phyloP scores from a whole-genome alignment of 2,113 vertebrate genomes.

The Channa argus region DNA sequence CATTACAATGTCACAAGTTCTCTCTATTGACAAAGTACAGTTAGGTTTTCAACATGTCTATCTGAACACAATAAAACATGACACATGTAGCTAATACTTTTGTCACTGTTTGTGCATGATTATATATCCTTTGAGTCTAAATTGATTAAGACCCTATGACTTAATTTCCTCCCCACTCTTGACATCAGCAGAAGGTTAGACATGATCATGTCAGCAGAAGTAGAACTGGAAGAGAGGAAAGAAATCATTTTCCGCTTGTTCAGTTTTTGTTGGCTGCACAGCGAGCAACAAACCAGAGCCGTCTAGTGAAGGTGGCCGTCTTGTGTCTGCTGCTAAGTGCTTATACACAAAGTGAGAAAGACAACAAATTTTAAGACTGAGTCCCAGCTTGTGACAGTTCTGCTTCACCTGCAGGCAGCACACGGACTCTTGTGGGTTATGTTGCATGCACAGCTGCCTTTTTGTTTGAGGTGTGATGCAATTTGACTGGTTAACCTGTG shows the following conservation, averaged over 20 bases:
- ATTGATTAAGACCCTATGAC: constrained; percentile 58
- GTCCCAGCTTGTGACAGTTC: constrained; percentile 23
- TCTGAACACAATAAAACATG: constrained; percentile 75
- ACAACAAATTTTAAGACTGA: constrained; percentile 15
- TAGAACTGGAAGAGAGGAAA: background rate
- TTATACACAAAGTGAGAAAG: constrained; percentile 28
- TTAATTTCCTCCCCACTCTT: constrained; percentile 49
- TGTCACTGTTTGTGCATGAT: constrained; percentile 68
- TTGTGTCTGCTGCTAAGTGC: constrained; percentile 64
- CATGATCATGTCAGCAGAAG: constrained; percentile 5
- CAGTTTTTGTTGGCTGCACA: background rate
- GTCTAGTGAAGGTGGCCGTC: constrained; percentile 53
- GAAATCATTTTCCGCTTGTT: background rate
- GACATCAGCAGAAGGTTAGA: constrained; percentile 38
- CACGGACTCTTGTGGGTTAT: constrained; percentile 22
- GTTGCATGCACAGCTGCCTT: constrained; percentile 54
- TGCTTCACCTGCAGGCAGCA: constrained; percentile 12
- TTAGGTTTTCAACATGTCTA: constrained; percentile 75
- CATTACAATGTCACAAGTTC: constrained; percentile 78
- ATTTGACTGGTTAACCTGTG: constrained; percentile 23
- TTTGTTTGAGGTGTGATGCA: constrained; percentile 36
- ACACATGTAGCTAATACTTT: constrained; percentile 65
- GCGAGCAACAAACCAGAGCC: constrained; percentile 23
- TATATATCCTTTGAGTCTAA: constrained; percentile 61
- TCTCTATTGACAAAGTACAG: constrained; percentile 82